phyloP scores from a whole-genome alignment of 2,888 invertebrate species.

The Drosophila anomalata region DNA sequence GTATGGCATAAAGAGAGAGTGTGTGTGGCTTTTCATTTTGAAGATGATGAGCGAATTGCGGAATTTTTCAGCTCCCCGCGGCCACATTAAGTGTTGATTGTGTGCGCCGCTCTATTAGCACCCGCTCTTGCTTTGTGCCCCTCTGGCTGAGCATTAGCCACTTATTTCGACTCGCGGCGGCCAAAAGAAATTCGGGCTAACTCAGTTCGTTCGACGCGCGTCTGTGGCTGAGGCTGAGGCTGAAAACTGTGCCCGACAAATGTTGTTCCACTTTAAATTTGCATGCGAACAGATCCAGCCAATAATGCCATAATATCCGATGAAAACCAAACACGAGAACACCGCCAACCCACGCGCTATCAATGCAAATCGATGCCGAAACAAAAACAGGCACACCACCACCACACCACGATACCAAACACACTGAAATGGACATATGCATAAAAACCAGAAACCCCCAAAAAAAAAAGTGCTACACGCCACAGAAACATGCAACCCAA shows the following conservation, averaged over 20 bases:
- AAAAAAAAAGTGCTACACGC: conserved; percentile 58
- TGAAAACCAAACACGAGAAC: not conserved
- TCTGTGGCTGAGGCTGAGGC: conserved; percentile 64
- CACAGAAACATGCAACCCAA: conserved; percentile 43
- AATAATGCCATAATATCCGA: conserved; percentile 24
- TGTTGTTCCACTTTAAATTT: conserved; percentile 65
- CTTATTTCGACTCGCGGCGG: conserved; percentile 44
- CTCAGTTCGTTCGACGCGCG: conserved; percentile 78
- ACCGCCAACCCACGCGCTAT: conserved; percentile 50
- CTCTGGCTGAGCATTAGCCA: conserved; percentile 39
- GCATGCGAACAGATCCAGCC: conserved; percentile 61
- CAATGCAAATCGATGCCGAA: conserved; percentile 41
- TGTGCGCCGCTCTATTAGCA: conserved; percentile 78
- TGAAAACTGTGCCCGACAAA: conserved; percentile 47
- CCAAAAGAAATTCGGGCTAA: conserved; percentile 63
- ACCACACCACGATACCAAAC: conserved; percentile 2
- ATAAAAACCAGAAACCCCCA: conserved; percentile 10
- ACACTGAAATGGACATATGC: conserved; percentile 4
- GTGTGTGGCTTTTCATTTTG: conserved; percentile 60
- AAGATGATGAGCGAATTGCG: conserved; percentile 77
- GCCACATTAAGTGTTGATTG: conserved; percentile 78
- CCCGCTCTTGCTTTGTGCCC: conserved; percentile 43
- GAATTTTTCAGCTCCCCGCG: conserved; percentile 69
- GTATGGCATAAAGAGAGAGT: conserved; percentile 54
- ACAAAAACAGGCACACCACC: conserved; percentile 36